Base-by-base conservation (phyloP, 2,113 vertebrate genomes). In the Athene noctua region DNA sequence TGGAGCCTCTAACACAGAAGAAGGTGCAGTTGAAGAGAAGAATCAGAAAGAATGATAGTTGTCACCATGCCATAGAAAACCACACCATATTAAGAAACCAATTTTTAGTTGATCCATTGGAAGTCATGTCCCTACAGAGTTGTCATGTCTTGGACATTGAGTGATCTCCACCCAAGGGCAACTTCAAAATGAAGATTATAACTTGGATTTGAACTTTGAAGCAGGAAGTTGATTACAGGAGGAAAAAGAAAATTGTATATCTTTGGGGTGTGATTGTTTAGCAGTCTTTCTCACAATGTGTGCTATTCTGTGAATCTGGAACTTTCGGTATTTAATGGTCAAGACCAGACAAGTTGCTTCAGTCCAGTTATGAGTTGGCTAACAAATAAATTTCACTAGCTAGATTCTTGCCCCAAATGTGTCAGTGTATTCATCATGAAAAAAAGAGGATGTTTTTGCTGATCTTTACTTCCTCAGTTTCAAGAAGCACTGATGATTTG, bases 251-350 rank as follows among this genome's bases (percentile, higher is more conserved):
- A 66, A 46, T 2, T 71, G 70, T 92, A 0, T 89, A 15, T 91
- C 88, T 92, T 95, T 95, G 70, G 54, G 78, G 91, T 88, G 91
- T 94, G 94, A 82, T 89, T 89, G 62, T 89, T 95, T 59, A 85
- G 55, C 38, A 92, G 38, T 46, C 30, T 58, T 93, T 87, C 51
- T 86, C 27, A 86, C 19, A 78, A 8, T 13, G 22, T 36, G 8
- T 6, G 17, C 46, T 52, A 8, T 25, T 57, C 21, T 14, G 0
- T 49, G 32, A 59, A 49, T 65, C 38, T 72, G 62, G 36, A 89
- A 15, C 20, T 87, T 87, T 91, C 54, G n/a, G 34, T 80, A 38
- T 79, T 87, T 82, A 54, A 13, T 82, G 46, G 73, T 95, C 86
- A 82, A 87, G 94, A 89, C 15, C 25, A 75, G 92, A 46, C 92